These are phyloP conservation scores for Drosophila bocki DNA, from an alignment of 1,140 invertebrate species.

Conservation along the genomic window DNA sequence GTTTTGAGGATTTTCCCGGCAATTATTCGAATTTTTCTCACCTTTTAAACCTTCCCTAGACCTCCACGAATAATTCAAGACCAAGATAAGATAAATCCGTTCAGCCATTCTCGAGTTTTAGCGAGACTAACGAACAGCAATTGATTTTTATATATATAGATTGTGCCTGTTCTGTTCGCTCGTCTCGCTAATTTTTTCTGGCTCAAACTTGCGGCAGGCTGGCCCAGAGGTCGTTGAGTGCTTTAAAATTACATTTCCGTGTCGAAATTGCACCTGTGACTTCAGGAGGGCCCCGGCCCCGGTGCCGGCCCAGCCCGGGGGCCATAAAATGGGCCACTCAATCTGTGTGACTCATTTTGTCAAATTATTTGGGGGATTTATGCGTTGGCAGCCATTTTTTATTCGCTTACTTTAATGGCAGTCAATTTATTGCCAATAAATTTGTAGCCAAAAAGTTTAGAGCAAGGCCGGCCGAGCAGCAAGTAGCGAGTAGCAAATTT, in stretches of 20 bases:
- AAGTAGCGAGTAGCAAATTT: slow-evolving; percentile 68
- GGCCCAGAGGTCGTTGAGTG: slow-evolving; percentile 50
- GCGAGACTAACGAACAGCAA: no score
- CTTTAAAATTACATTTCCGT: slow-evolving; percentile 81
- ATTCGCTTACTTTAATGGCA: slow-evolving; percentile 80
- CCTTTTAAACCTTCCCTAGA: no score
- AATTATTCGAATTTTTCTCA: no score
- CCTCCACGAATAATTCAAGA: no score
- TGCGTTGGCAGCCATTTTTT: slow-evolving; percentile 79
- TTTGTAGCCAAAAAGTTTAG: slow-evolving; percentile 84
- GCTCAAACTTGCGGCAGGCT: slow-evolving; percentile 20
- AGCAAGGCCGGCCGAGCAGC: slow-evolving; percentile 62
- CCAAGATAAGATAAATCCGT: no score
- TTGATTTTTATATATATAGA: no score
- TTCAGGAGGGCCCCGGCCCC: not conserved
- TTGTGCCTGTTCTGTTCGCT: slow-evolving; percentile 29
- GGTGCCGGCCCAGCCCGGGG: slow-evolving; percentile 7
- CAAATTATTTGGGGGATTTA: slow-evolving; percentile 83
- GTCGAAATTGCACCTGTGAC: slow-evolving; percentile 80
- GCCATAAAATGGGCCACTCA: slow-evolving; percentile 69
- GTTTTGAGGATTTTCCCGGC: no score
- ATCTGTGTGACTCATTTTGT: slow-evolving; percentile 83
- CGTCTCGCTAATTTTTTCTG: slow-evolving; percentile 60
- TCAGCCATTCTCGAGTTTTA: no score
- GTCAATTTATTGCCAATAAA: slow-evolving; percentile 84